A percentile compares a stretch with the other conserved stretches of the same genome.
These are phyloP conservation scores for Formica aserva DNA, from an alignment of 2,888 invertebrate species.

Conservation along the genomic window DNA sequence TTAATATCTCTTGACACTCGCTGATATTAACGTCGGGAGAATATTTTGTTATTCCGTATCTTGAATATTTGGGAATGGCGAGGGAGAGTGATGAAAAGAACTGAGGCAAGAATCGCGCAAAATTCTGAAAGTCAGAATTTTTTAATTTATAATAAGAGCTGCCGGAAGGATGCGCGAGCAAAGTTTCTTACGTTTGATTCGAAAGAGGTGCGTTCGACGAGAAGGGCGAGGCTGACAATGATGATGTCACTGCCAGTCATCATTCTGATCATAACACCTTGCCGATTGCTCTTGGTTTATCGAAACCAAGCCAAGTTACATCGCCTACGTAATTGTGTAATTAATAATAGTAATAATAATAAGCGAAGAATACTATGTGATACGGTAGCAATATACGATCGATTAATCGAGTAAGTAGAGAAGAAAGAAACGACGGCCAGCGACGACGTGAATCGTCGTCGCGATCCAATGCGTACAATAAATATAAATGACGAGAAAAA, in stretches of 20 bases:
- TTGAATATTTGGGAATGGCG: slow-evolving; percentile 12
- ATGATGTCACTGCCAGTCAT: slow-evolving; percentile 35
- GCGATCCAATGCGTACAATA: slow-evolving; percentile 59
- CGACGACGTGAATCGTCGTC: slow-evolving; percentile 31
- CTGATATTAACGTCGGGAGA: slow-evolving; percentile 38
- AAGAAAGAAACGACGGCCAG: slow-evolving; percentile 18
- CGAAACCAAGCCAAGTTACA: slow-evolving; percentile 20
- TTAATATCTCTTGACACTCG: slow-evolving; percentile 40
- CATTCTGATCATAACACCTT: not conserved
- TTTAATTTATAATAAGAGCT: slow-evolving; percentile 52
- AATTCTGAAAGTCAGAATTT: slow-evolving; percentile 46
- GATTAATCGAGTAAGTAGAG: slow-evolving; percentile 66
- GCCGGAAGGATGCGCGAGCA: slow-evolving; percentile 38
- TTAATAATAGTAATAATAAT: slow-evolving; percentile 52
- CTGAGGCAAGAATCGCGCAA: slow-evolving; percentile 22
- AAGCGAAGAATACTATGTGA: slow-evolving; percentile 76
- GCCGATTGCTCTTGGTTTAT: slow-evolving; percentile 19
- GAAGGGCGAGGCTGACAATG: not conserved
- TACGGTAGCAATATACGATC: slow-evolving; percentile 77
- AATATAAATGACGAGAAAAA: slow-evolving; percentile 5
- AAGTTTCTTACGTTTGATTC: slow-evolving; percentile 56
- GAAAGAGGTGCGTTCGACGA: slow-evolving; percentile 5
- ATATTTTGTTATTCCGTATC: slow-evolving; percentile 41
- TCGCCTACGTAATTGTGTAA: slow-evolving; percentile 46
- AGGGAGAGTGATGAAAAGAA: slow-evolving; percentile 19